Conservation (phyloP, 1,140 invertebrate genomes). For the Campoletis sonorensis region DNA sequence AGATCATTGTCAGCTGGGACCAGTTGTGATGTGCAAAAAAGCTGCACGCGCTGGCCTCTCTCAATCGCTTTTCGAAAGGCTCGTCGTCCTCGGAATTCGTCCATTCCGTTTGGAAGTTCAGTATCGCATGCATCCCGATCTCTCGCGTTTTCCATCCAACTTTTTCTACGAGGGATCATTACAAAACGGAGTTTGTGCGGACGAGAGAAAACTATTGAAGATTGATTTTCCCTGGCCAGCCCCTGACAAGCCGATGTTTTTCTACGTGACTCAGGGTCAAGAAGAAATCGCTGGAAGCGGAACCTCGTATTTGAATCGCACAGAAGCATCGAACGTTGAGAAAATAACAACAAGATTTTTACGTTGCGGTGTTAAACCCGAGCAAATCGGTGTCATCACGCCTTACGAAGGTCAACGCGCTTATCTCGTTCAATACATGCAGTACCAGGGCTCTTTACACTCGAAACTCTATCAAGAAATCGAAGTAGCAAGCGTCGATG, state of each 20-base stretch:
- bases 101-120: conserved; percentile 98
- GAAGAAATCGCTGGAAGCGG: conserved; percentile 99
- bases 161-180: conserved; percentile 99
- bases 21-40: conserved; percentile 99
- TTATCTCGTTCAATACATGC: conserved; percentile 99
- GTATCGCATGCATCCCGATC: conserved; percentile 98
- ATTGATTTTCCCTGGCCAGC: conserved; percentile 99
- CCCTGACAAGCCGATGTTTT: conserved; percentile 98
- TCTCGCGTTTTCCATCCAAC: conserved; percentile 98
- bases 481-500: conserved; percentile 99
- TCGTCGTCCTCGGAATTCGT: conserved; percentile 97
- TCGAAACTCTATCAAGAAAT: conserved; percentile 99
- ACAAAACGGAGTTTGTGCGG: conserved; percentile 98
- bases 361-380: conserved; percentile 95
- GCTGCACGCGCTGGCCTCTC: conserved; percentile 97
- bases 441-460: conserved; percentile 97
- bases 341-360: conserved; percentile 97
- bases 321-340: conserved; percentile 99
- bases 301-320: conserved; percentile 98
- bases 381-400: conserved; percentile 99
- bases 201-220: conserved; percentile 92
- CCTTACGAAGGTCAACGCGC: conserved; percentile 99
- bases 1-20: conserved; percentile 99
- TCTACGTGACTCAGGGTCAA: conserved; percentile 98
- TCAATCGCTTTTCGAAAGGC: conserved; percentile 97